Conservation (phyloP, 2,113 vertebrate genomes). For the Oncorhynchus mykiss region DNA sequence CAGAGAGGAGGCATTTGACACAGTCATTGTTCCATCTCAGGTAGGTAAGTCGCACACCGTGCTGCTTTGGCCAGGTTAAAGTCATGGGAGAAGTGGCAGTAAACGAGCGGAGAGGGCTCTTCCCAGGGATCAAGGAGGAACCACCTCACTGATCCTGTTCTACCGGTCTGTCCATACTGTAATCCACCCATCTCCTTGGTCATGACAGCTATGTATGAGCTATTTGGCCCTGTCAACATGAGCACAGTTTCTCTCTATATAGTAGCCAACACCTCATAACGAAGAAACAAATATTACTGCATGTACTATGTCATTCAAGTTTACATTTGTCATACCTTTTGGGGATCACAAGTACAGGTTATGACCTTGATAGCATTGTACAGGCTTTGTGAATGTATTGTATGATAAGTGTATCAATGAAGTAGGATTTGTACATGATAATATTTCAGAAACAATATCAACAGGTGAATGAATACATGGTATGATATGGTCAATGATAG, state of each 20-base stretch:
- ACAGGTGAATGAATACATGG: slow-evolving; percentile 20
- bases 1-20: slow-evolving; percentile 58
- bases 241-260: not conserved
- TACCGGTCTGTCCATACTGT: not conserved
- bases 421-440: not conserved
- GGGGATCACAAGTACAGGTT: not conserved
- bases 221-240: not conserved
- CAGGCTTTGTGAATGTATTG: slow-evolving; percentile 1
- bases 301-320: not conserved
- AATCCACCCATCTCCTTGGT: slow-evolving; percentile 27
- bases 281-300: not conserved
- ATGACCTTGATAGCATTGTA: not conserved
- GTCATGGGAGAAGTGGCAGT: slow-evolving; percentile 35
- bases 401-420: slow-evolving; percentile 6
- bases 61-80: slow-evolving; percentile 61
- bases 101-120: slow-evolving; percentile 47
- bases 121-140: slow-evolving; percentile 50
- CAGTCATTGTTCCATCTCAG: slow-evolving; percentile 56
- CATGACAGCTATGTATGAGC: not conserved
- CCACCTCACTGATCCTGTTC: slow-evolving; percentile 38
- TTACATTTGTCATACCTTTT: not conserved
- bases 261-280: not conserved
- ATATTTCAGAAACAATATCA: not conserved
- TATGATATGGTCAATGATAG: slow-evolving; percentile 23
- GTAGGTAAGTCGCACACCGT: not conserved